A percentile compares a stretch with the other conserved stretches of the same genome.
phyloP scores from a whole-genome alignment of 2,797 vertebrate species.

The Cichlasoma orientale region DNA sequence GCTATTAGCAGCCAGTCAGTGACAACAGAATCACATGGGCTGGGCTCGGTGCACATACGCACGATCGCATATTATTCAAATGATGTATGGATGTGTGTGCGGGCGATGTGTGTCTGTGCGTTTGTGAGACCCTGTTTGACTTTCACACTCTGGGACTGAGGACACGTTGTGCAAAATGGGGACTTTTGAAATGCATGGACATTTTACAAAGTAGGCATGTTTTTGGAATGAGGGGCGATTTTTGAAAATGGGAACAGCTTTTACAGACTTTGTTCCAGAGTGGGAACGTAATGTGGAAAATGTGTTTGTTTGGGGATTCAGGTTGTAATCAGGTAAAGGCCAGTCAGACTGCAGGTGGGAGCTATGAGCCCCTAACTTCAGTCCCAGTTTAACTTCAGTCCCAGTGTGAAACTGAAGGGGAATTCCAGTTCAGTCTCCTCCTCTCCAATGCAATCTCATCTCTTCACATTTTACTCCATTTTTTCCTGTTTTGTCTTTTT shows the following conservation, averaged over 20 bases:
- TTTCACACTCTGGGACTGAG: neutral
- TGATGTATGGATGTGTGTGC: conserved; percentile 56
- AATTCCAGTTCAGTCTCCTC: conserved; percentile 24
- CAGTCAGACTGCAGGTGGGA: conserved; percentile 20
- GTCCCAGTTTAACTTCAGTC: conserved; percentile 16
- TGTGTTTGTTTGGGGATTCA: neutral
- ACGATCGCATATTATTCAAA: conserved; percentile 59
- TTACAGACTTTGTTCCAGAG: neutral
- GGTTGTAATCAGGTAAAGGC: accelerated
- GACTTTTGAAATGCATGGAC: neutral
- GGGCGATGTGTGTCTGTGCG: neutral
- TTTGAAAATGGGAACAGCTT: neutral
- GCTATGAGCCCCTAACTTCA: conserved; percentile 4
- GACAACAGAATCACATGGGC: conserved; percentile 66
- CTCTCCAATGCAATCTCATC: neutral
- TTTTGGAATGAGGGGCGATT: neutral
- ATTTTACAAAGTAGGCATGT: accelerated
- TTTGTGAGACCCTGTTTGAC: neutral
- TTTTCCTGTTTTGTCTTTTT: neutral
- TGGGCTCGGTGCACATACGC: conserved; percentile 43
- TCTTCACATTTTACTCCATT: neutral
- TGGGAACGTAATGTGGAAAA: neutral
- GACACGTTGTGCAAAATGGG: neutral
- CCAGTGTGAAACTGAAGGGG: conserved; percentile 22
- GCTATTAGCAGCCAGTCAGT: conserved; percentile 62